These are phyloP conservation scores for Lordiphosa fenestrarum DNA, from an alignment of 2,888 invertebrate genomes.

Conservation along the genomic window DNA sequence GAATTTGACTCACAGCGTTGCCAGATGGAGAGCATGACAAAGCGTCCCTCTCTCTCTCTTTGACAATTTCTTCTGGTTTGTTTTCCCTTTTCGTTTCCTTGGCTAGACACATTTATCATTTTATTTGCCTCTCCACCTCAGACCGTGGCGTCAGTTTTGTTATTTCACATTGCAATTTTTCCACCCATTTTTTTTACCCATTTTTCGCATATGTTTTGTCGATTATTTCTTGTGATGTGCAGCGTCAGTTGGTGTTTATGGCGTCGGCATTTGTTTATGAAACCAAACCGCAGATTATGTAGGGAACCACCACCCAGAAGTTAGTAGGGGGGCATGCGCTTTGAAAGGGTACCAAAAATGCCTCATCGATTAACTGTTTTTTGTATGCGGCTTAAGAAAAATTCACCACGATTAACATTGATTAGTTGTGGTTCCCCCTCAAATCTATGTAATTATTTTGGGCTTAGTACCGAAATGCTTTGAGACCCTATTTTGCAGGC, in stretches of 20 bases:
- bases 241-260: constrained; percentile 41
- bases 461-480: too few relatives aligned
- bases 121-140: constrained; percentile 39
- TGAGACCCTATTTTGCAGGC: too few relatives aligned
- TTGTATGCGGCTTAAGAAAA: too few relatives aligned
- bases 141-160: constrained; percentile 21
- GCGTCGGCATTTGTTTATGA: constrained; percentile 39
- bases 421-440: too few relatives aligned
- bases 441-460: too few relatives aligned
- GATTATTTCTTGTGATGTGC: constrained; percentile 8
- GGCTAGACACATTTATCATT: constrained; percentile 76
- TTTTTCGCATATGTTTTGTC: constrained; percentile 34
- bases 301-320: constrained; percentile 35
- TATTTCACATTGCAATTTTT: constrained; percentile 27
- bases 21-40: constrained; percentile 34
- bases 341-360: too few relatives aligned
- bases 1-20: constrained; percentile 42
- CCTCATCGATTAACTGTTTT: too few relatives aligned
- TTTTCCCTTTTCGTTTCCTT: constrained; percentile 15
- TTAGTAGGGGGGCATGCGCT: too few relatives aligned
- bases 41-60: not conserved
- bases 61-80: not conserved
- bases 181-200: constrained; percentile 1
- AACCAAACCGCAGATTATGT: constrained; percentile 41
- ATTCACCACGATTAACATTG: too few relatives aligned